phyloP scores from a whole-genome alignment of 2,797 vertebrate species.

The Paguma larvata region DNA sequence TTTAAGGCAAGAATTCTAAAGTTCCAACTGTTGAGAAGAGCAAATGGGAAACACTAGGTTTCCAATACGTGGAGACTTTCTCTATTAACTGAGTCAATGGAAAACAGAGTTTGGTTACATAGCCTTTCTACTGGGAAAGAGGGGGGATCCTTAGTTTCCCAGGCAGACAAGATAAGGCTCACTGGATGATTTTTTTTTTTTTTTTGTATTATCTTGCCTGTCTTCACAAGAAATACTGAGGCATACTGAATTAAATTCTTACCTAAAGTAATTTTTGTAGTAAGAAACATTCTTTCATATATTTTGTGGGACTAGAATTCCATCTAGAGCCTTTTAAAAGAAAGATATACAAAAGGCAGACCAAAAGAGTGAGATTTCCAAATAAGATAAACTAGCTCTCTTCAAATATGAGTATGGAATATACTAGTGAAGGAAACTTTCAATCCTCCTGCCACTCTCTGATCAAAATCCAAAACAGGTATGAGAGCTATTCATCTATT shows the following conservation, averaged over 20 bases:
- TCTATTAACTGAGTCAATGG: background rate
- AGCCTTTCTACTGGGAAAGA: background rate
- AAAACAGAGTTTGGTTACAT: background rate
- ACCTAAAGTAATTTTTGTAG: background rate
- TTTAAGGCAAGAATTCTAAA: background rate
- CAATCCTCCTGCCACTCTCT: background rate
- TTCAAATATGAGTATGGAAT: background rate
- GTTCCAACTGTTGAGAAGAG: background rate
- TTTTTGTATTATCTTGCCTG: background rate
- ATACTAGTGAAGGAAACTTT: background rate
- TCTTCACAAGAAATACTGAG: background rate
- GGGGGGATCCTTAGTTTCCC: background rate
- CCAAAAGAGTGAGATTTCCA: background rate
- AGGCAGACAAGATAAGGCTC: background rate
- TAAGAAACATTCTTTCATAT: background rate
- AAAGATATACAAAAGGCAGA: background rate
- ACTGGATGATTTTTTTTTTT: background rate
- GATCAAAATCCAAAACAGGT: background rate
- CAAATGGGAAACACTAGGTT: background rate
- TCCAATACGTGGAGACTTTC: background rate
- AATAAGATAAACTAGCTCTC: background rate
- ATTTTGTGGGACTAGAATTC: background rate
- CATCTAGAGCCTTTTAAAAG: background rate
- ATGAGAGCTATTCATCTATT: background rate
- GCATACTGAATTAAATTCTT: background rate